Evolutionary conservation across 1,140 invertebrate genomes (phyloP), one percentile per base, ranked within the genome.

Genomic region (Trissolcus basalis): DNA sequence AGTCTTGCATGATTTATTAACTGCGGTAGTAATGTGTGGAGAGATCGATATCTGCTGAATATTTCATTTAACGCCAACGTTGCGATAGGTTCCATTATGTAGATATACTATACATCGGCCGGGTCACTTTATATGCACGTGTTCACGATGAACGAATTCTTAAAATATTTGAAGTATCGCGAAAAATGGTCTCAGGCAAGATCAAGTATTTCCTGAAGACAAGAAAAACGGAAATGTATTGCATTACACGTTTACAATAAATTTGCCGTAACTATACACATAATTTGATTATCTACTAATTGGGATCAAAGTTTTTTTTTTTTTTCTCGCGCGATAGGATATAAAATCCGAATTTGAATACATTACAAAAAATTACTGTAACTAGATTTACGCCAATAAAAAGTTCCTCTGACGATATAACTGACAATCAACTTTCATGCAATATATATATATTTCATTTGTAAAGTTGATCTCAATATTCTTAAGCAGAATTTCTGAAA

Each of bases 61-160:
- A 75, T 75, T 75, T 75, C 59, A 75, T 75, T 69, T 69, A 69
- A 65, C 49, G 65, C 72, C 36, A 69, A 53, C 72, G 59, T 27
- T 69, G 59, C 60, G 72, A 76, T 76, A 76, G 65, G 65, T 76
- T 69, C 59, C 49, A 76, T 76, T 76, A 76, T 76, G 72, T 69
- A 76, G 64, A 27, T 27, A 75, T 60, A 60, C 59, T 65, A 39
- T 65, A 60, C 60, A 54, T 55, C 49, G 64, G 54, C 35, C 55
- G 54, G 63, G 47, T 36, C 50, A 76, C 65, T 76, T 76, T 76
- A 69, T 70, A 65, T 65, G 54, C 59, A 59, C 60, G 72, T 65
- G 72, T 69, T 70, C 60, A 19, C 60, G 53, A 69, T 68, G 64
- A 74, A 74, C 71, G 72, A 69, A 69, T 75, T 44, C 27, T 69